These are phyloP conservation scores for Chrysolina oricalcia DNA, from an alignment of 2,888 invertebrate genomes.

Conservation along the genomic window DNA sequence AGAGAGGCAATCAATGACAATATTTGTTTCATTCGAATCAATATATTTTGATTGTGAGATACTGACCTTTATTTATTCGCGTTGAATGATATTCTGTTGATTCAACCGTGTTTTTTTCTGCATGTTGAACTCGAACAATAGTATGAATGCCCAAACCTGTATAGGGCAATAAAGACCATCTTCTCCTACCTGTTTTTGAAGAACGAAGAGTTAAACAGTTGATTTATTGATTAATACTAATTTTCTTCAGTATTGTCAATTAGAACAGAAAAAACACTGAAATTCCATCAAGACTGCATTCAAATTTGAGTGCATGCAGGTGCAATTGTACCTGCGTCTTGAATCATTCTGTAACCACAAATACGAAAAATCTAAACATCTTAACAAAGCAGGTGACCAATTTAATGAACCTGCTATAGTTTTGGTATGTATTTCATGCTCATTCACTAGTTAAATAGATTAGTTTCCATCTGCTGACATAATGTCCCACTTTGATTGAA, in stretches of 20 bases:
- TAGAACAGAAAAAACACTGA: not conserved
- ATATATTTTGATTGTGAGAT: too few species aligned
- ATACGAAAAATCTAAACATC: not conserved
- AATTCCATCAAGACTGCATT: not conserved
- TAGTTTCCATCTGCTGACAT: not conserved
- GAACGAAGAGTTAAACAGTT: too few species aligned
- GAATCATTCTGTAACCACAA: not conserved
- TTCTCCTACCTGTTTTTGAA: too few species aligned
- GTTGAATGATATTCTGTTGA: too few species aligned
- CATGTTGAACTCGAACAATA: too few species aligned
- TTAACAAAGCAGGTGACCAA: conserved; percentile 2
- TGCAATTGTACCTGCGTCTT: not conserved
- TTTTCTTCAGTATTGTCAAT: not conserved
- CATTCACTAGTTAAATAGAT: not conserved
- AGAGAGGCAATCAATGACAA: too few species aligned
- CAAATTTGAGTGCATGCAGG: not conserved
- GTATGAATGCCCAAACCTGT: too few species aligned
- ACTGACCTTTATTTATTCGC: too few species aligned
- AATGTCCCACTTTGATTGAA: not conserved
- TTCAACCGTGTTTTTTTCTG: too few species aligned
- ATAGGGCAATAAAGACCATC: too few species aligned
- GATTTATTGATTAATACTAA: not conserved
- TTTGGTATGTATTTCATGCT: not conserved
- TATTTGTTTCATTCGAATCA: too few species aligned
- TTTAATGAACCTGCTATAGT: not conserved